Base-by-base conservation (phyloP, 1,140 invertebrate species). In the Habropoda laboriosa region DNA sequence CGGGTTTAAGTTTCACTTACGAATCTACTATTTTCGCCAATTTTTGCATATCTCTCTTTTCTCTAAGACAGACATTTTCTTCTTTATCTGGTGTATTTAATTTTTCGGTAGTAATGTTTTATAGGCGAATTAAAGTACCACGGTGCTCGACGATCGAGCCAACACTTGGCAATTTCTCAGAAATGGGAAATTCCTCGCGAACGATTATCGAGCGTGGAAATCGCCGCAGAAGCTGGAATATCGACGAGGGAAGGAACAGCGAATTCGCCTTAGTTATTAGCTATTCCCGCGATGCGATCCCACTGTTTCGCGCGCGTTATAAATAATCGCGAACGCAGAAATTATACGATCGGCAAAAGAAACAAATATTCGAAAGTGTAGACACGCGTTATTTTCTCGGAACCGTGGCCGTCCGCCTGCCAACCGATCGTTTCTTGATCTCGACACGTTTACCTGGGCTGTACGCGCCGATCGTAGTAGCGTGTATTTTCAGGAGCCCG, bases 401-500 rank as follows among this genome's bases (percentile, higher is more conserved):
- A 85, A 86, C 63, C 60, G 38, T 51, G 55, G 47, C 58, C 40
- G 72, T 16, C 30, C 64, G 35, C 51, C 55, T 79, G 70, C 64
- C 71, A 49, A 64, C 47, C 42, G 81, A 86, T 86, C 75, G 76
- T 77, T 64, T 63, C 71, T 85, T 35, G 80, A 86, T 85, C 79
- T 61, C 53, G 35, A 79, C 79, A 85, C 70, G 75, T 67, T 73
- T 75, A 63, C 71, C 70, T 64, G 57, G 40, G 47, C 64, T 57
- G 71, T 67, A 82, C 49, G 51, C 24, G 42, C 21, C 38, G 71
- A 76, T 77, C 79, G 72, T 75, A 85, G 74, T 85, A 78, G 75
- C 79, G 47, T 85, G 79, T 70, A 73, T 81, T 85, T 75, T 75
- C 79, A 68, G 58, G n/a, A 58, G 45, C 53, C 7, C 32, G 30